Evolutionary conservation across 2,888 invertebrate genomes (phyloP).

Genomic region (Campoplex capitator): DNA sequence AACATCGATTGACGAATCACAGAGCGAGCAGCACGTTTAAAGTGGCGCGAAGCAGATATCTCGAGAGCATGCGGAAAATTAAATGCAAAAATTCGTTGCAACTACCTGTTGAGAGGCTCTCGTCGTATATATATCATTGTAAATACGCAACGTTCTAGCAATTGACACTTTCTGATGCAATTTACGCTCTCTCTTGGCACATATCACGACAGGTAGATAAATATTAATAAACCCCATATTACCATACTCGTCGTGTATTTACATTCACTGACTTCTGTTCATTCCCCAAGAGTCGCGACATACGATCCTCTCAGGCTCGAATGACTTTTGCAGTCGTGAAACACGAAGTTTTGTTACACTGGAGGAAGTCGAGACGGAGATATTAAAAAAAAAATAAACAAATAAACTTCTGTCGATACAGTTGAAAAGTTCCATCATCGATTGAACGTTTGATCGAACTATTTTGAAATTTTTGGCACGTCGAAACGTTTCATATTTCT

Average conservation of each 20-base stretch:
- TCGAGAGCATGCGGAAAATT: not conserved
- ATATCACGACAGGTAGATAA: not conserved
- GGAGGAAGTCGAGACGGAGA: no score
- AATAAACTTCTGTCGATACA: no score
- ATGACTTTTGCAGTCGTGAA: not conserved
- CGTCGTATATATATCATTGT: not conserved
- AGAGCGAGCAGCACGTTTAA: constrained; percentile 2
- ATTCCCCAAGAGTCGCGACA: not conserved
- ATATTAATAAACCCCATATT: constrained; percentile 19
- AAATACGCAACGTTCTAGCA: not conserved
- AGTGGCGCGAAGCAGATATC: not conserved
- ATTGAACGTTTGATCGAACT: no score
- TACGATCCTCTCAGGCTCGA: not conserved
- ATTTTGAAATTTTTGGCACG: no score
- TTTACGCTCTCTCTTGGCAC: constrained; percentile 40
- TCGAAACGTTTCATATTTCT: no score
- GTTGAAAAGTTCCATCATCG: no score
- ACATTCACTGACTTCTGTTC: not conserved
- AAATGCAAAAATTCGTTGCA: constrained; percentile 43
- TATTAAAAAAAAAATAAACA: no score
- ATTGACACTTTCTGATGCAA: constrained; percentile 51
- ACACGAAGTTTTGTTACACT: not conserved
- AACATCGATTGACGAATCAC: not conserved
- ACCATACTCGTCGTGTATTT: constrained; percentile 13
- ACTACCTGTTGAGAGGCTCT: constrained; percentile 54